phyloP scores from a whole-genome alignment of 2,888 invertebrate species.

The Piscicola geometra region DNA sequence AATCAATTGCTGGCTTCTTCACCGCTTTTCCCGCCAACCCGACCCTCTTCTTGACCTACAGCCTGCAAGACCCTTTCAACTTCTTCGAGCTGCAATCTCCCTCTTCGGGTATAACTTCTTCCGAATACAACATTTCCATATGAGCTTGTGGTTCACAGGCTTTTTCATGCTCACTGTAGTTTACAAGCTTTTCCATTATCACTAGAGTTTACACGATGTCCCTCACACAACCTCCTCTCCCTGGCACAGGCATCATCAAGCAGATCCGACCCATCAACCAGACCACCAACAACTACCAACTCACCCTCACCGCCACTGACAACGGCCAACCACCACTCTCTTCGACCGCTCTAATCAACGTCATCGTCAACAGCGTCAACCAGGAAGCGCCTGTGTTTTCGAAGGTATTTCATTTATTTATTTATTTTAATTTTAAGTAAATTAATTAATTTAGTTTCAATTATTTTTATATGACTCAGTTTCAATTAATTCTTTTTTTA shows the following conservation, averaged over 20 bases:
- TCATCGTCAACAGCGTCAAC: slow-evolving; percentile 76
- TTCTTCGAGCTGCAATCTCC: slow-evolving; percentile 23
- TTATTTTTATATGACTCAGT: too few species aligned
- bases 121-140: too few species aligned
- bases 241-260: slow-evolving; percentile 75
- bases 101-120: slow-evolving; percentile 22
- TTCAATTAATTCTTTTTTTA: too few species aligned
- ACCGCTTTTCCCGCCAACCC: slow-evolving; percentile 49
- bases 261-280: slow-evolving; percentile 77
- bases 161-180: too few species aligned
- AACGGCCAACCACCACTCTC: slow-evolving; percentile 79
- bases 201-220: too few species aligned
- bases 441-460: too few species aligned
- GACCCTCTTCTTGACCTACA: slow-evolving; percentile 46
- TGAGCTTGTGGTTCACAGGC: too few species aligned
- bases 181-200: too few species aligned
- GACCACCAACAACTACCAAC: slow-evolving; percentile 68
- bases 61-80: slow-evolving; percentile 41
- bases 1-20: slow-evolving; percentile 48
- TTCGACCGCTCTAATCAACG: slow-evolving; percentile 70
- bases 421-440: too few species aligned
- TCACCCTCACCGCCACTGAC: slow-evolving; percentile 77
- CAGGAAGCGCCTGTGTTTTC: slow-evolving; percentile 77
- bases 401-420: slow-evolving; percentile 43
- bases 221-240: too few species aligned